These are phyloP conservation scores for Callipepla californica DNA, from an alignment of 2,113 vertebrate genomes.

Conservation along the genomic window DNA sequence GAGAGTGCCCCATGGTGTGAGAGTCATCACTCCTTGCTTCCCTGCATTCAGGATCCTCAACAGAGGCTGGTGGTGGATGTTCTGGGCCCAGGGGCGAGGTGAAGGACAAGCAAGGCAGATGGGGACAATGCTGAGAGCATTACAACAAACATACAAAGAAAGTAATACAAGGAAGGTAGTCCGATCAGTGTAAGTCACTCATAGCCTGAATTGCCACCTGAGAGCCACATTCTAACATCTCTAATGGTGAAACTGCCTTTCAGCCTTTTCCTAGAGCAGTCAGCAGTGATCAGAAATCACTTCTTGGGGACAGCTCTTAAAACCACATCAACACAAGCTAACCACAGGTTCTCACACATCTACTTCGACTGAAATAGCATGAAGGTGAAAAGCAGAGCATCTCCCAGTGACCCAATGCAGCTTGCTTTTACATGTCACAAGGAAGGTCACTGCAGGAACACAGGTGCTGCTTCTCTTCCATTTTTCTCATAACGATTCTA, in stretches of 20 bases:
- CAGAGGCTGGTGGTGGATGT: not conserved
- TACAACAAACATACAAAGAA: not conserved
- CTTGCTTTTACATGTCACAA: not conserved
- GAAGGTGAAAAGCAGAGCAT: not conserved
- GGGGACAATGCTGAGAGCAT: not conserved
- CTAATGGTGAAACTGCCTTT: not conserved
- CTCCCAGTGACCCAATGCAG: not conserved
- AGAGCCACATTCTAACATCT: not conserved
- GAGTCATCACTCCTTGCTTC: not conserved
- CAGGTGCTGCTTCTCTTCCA: not conserved
- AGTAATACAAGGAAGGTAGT: not conserved
- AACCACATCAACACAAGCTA: not conserved
- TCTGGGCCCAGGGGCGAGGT: fast-evolving
- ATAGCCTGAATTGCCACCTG: not conserved
- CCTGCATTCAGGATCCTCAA: fast-evolving
- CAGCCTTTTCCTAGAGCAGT: not conserved
- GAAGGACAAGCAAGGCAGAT: not conserved
- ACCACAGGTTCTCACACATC: not conserved
- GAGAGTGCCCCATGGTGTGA: not conserved
- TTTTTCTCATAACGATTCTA: not conserved
- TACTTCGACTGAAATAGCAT: not conserved
- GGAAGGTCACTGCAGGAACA: not conserved
- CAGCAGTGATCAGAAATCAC: not conserved
- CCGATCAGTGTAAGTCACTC: fast-evolving
- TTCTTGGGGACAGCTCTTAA: not conserved